Evolutionary conservation across 2,797 vertebrate species (phyloP), one percentile per base, ranked within the genome.

Genomic region (Enteromius radiatus): DNA sequence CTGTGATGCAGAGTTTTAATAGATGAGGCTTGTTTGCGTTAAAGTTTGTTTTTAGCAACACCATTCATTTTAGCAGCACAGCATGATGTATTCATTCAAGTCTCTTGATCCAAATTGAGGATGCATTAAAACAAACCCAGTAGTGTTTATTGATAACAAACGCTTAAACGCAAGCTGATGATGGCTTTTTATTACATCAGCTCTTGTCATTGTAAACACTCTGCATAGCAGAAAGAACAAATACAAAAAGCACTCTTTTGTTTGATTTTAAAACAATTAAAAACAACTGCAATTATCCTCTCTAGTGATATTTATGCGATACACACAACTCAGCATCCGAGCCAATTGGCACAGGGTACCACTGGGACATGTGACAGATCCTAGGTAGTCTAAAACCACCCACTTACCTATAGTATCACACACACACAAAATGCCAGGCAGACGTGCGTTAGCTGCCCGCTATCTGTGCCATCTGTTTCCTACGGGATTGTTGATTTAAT

Each of bases 401-500:
- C 68, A 59, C 56, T 76, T 82, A 79, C 80, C 69, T 75, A 36
- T 21, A 63, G 63, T 49, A 54, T 41, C 49, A 77, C 43, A 70
- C 43, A 85, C 56, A 65, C 43, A 73, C 71, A 80, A n/a, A 77
- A 83, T 65, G 69, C 74, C 73, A 65, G 74, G 43, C 78, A 85
- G 75, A 77, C 65, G 21, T 69, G 33, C 8, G 21, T 81, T 85
- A 76, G 73, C 64, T 83, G 77, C 41, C 59, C 70, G 21, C 69
- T 70, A 67, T 86, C 49, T 67, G 69, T 73, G 80, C 87, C 86
- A 87, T 88, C 87, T 88, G 86, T 84, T 85, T 84, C 63, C 73
- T 82, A 61, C 63, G 2, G 84, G 78, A 85, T 78, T 84, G 84
- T 65, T 82, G 86, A 82, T 88, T 88, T 85, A 84, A 88, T 87